Evolutionary conservation across 2,113 vertebrate genomes (phyloP).

Genomic region (Fulmarus glacialis): DNA sequence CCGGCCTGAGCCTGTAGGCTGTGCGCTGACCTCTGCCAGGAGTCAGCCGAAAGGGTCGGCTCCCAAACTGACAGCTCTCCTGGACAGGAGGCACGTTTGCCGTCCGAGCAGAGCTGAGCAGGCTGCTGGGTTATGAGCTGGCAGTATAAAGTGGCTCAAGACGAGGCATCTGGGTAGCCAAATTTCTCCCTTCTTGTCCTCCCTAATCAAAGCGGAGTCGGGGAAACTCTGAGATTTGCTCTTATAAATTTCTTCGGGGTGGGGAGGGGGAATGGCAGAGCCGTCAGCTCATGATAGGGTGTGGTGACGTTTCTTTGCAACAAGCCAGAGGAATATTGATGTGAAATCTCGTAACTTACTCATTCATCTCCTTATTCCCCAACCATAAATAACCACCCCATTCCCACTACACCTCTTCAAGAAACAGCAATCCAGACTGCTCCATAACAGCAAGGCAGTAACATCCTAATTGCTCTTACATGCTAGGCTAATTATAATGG

Average conservation of each 20-base stretch:
- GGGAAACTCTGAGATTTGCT: background rate
- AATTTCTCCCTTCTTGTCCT: background rate
- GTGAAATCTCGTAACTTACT: background rate
- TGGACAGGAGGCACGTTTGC: background rate
- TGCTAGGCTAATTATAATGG: background rate
- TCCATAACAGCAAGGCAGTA: background rate
- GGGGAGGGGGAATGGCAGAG: background rate
- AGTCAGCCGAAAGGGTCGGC: background rate
- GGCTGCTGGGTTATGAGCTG: background rate
- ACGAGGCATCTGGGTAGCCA: background rate
- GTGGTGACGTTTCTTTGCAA: background rate
- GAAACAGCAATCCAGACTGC: background rate
- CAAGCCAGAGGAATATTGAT: background rate
- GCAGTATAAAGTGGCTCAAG: background rate
- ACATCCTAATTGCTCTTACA: slow-evolving; percentile 24
- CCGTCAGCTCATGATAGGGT: background rate
- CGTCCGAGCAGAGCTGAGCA: background rate
- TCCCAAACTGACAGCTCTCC: background rate
- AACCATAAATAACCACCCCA: background rate
- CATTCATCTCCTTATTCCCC: background rate
- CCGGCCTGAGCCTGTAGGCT: background rate
- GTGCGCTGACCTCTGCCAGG: background rate
- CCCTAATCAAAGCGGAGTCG: background rate
- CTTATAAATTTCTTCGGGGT: background rate
- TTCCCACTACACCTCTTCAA: slow-evolving; percentile 5